Conservation (phyloP, 1,140 invertebrate species). For the Anoplolepis gracilipes region DNA sequence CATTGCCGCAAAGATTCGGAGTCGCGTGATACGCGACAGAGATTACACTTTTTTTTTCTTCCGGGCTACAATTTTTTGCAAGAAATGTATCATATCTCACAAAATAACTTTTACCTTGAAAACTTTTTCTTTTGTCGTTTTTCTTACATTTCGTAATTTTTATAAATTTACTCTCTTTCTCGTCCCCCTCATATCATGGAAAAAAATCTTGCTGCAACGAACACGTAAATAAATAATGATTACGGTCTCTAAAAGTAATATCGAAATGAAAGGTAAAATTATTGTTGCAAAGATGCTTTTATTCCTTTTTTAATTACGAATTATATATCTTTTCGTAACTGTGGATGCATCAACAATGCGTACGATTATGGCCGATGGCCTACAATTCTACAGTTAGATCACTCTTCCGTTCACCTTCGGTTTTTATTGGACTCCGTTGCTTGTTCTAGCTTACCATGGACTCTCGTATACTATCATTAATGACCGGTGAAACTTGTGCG, state of each 20-base stretch:
- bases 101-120: not conserved
- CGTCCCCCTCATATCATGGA: too few species aligned
- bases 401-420: slow-evolving; percentile 80
- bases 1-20: not conserved
- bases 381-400: slow-evolving; percentile 78
- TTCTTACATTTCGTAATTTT: not conserved
- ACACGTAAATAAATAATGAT: not conserved
- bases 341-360: not conserved
- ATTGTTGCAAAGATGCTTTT: not conserved
- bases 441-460: slow-evolving; percentile 22
- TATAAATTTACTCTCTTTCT: not conserved
- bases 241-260: not conserved
- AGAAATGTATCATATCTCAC: not conserved
- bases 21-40: not conserved
- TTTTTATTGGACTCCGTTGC: slow-evolving; percentile 67
- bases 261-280: not conserved
- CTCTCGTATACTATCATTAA: not conserved
- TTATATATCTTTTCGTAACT: not conserved
- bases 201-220: not conserved
- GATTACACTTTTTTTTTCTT: slow-evolving; percentile 11
- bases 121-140: not conserved
- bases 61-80: too few species aligned
- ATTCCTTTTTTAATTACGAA: not conserved
- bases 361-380: slow-evolving; percentile 26
- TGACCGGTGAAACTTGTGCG: not conserved